Conservation (phyloP, 2,888 invertebrate species). For the Anthoptus insignis region DNA sequence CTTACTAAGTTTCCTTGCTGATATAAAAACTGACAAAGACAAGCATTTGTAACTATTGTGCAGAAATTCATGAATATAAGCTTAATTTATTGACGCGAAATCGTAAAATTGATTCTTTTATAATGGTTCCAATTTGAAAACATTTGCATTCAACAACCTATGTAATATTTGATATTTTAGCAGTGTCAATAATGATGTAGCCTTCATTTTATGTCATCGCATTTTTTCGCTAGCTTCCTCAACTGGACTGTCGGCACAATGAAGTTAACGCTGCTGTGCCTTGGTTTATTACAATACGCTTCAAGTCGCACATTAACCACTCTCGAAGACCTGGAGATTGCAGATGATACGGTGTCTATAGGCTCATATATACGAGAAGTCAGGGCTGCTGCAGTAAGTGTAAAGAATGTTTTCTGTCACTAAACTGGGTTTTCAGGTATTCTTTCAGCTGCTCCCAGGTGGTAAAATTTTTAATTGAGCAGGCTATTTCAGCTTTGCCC, state of each 20-base stretch:
- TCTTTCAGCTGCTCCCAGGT: background rate
- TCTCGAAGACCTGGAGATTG: constrained; percentile 71
- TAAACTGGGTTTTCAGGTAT: background rate
- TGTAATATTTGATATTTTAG: too few species aligned
- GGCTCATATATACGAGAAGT: constrained; percentile 87
- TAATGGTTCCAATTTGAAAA: too few species aligned
- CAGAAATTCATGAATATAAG: too few species aligned
- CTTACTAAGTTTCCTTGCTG: background rate
- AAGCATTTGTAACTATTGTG: too few species aligned
- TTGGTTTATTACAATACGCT: constrained; percentile 65
- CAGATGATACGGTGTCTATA: constrained; percentile 84
- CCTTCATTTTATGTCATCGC: background rate
- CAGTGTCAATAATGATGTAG: too few species aligned
- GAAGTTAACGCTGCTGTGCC: constrained; percentile 56
- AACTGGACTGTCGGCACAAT: too few species aligned
- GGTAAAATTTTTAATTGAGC: background rate
- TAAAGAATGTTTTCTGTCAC: background rate
- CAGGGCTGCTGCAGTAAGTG: constrained; percentile 81
- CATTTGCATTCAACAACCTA: too few species aligned
- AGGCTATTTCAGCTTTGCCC: constrained; percentile 45
- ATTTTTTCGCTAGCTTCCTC: too few species aligned
- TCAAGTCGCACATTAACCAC: constrained; percentile 60
- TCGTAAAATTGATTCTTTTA: background rate
- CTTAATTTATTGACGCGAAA: background rate
- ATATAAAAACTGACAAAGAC: constrained; percentile 2